Evolutionary conservation across 2,113 vertebrate species (phyloP), one percentile per base, ranked within the genome.

Genomic region (Xiphorhynchus elegans): DNA sequence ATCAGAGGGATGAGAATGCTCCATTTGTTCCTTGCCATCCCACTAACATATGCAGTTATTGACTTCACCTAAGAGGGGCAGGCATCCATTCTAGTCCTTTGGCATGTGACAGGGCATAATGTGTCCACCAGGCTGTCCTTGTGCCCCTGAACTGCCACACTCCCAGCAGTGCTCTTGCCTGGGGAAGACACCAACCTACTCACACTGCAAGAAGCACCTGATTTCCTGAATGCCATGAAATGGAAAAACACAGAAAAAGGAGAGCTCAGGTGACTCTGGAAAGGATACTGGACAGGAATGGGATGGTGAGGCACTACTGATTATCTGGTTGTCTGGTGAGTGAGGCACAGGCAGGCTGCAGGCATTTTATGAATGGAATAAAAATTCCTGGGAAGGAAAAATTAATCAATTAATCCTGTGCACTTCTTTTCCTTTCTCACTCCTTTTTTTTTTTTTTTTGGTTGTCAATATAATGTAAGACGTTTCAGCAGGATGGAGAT

Each of bases 71-170:
- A 17, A 59, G 46, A 29, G 42, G 80, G 5, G 16, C 0, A 29
- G 46, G 25, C 28, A 46, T 50, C 37, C 35, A 15, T 58, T 47
- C 31, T 26, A 35, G 11, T 18, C 20, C 37, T 90, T 18, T 33
- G 50, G 31, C 46, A 35, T 15, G 25, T 4, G 3, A 20, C 37
- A 70, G 18, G 39, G 39, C 15, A 3, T 4, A 53, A 12, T 0
- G 0, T 24, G 33, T 40, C 40, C 64, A 29, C 25, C 28, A 62
- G 33, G 26, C 29, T 80, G 67, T 28, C 49, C 52, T 67, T 46
- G 52, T 23, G 6, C 23, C 24, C 19, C 16, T 12, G 10, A 14
- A 37, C 46, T 53, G 15, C 40, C 35, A 40, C 16, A 1, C 9
- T 44, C 17, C 10, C 31, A 58, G 28, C 17, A 44, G 25, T 7